Base-by-base conservation (phyloP, 2,888 invertebrate species). In the Brachylomia viminalis region DNA sequence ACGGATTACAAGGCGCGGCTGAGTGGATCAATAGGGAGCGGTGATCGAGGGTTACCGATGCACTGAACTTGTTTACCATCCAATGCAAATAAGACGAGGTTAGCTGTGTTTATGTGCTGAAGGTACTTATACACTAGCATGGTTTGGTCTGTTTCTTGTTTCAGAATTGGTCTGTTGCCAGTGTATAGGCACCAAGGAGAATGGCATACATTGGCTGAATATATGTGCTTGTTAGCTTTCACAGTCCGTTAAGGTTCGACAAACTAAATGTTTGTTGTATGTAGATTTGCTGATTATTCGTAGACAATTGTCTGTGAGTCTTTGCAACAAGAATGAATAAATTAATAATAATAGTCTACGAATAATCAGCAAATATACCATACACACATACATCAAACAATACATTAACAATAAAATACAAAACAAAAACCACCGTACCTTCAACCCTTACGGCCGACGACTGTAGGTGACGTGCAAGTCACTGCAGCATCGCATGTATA, bases 1-100 rank as follows among this genome's bases (percentile, higher is more conserved):
- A 85, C 73, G 70, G 83, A 74, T 82, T 68, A 73, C n/a, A 81
- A 83, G 86, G 83, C 68, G 86, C 74, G 74, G 86, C 67, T 42
- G 67, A 61, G 59, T 75, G 72, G 75, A 84, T 79, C 79, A 83
- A 83, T 84, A 83, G 52, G 74, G 83, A 47, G 75, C 23, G 79
- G 75, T 66, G 47, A 72, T 72, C 58, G 69, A 62, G 64, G 69
- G 83, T 82, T 75, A 83, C 68, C 17, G 58, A 58, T 85, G 83
- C 83, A 83, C 72, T 77, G 69, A 49, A 49, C 64, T 61, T 73
- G 64, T 86, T 83, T 83, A 56, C 65, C 23, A 17, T 30, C 38
- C 74, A 86, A 47, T 62, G 66, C 69, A 85, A 85, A 78, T 72
- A 85, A 58, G 54, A 69, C 30, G 38, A 30, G 30, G n/a, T 42